These are phyloP conservation scores for Caradrina clavipalpis DNA, from an alignment of 2,888 invertebrate genomes.

Conservation along the genomic window DNA sequence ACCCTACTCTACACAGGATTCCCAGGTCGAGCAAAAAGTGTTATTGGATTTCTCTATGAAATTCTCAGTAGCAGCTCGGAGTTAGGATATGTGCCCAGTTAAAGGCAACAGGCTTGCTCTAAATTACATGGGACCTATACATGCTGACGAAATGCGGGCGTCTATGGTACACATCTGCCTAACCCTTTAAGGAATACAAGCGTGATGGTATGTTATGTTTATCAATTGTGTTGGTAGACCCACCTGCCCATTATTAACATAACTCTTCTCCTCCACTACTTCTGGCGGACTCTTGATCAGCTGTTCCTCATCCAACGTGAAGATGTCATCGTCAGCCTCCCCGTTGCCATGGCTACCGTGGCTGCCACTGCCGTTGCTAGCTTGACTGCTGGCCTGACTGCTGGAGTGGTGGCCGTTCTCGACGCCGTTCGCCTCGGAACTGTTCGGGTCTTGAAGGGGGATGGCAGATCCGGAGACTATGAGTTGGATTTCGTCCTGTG, in stretches of 20 bases:
- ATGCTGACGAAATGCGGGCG: too few species aligned
- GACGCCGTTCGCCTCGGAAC: slow-evolving; percentile 60
- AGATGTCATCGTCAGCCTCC: slow-evolving; percentile 95
- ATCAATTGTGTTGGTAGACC: slow-evolving; percentile 2
- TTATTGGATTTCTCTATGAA: too few species aligned
- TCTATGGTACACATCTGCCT: too few species aligned
- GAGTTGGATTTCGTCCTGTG: slow-evolving; percentile 92
- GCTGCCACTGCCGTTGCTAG: slow-evolving; percentile 50
- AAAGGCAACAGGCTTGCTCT: too few species aligned
- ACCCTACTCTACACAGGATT: too few species aligned
- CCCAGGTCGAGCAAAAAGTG: too few species aligned
- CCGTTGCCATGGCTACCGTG: slow-evolving; percentile 67
- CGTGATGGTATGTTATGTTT: too few species aligned
- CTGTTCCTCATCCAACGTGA: slow-evolving; percentile 95
- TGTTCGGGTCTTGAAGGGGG: slow-evolving; percentile 83
- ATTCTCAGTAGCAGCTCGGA: too few species aligned
- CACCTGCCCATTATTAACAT: slow-evolving; percentile 73
- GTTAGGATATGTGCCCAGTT: too few species aligned
- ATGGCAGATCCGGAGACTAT: slow-evolving; percentile 95
- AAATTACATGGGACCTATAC: too few species aligned
- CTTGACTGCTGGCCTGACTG: slow-evolving; percentile 44
- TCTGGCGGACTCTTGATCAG: slow-evolving; percentile 66
- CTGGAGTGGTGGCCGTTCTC: slow-evolving; percentile 39
- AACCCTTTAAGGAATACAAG: too few species aligned
- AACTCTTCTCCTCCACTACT: slow-evolving; percentile 73